Conservation (phyloP, 2,797 vertebrate genomes). For the Tolypeutes matacus region DNA sequence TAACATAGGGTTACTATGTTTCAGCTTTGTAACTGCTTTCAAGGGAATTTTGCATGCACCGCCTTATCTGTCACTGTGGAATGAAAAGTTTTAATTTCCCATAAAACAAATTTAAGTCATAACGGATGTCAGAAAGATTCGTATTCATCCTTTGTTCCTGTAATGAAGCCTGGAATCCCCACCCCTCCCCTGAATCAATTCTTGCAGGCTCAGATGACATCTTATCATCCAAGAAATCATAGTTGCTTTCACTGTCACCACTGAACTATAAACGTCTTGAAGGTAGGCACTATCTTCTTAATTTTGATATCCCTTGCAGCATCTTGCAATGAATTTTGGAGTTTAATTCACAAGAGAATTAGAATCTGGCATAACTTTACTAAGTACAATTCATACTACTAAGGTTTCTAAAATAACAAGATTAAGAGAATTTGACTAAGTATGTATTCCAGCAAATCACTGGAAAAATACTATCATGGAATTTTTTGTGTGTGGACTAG, state of each 20-base stretch:
- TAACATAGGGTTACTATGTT: background rate
- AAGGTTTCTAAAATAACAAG: background rate
- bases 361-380: conserved; percentile 33
- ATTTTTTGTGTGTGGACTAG: too few species aligned
- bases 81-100: conserved; percentile 13
- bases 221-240: background rate
- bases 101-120: conserved; percentile 13
- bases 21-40: background rate
- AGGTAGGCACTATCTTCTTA: background rate
- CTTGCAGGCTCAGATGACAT: conserved; percentile 7
- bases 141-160: background rate
- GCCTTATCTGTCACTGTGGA: background rate
- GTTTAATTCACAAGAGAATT: conserved; percentile 41
- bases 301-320: background rate
- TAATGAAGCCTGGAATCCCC: background rate
- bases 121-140: background rate
- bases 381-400: background rate
- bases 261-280: background rate
- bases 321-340: conserved; percentile 47
- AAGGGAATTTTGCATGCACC: background rate
- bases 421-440: background rate
- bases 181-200: background rate
- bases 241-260: background rate
- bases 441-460: background rate
- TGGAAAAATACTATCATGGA: background rate